Conservation (phyloP, 2,888 invertebrate species). For the Pardosa pseudoannulata region DNA sequence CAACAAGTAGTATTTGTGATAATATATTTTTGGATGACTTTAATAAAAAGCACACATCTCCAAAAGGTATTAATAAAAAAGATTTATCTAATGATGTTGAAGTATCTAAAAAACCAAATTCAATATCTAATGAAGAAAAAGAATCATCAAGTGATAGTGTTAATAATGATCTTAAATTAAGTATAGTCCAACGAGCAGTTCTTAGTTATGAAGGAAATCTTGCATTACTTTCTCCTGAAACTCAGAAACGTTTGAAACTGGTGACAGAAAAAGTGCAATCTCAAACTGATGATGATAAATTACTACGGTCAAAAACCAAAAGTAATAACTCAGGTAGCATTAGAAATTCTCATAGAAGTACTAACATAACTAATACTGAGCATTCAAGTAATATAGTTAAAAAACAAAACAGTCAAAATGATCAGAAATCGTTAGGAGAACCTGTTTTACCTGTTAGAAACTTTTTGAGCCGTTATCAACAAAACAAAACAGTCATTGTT, state of each 20-base stretch:
- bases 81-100: conserved; percentile 41
- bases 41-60: not conserved
- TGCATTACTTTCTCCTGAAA: conserved; percentile 66
- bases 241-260: conserved; percentile 50
- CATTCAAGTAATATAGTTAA: not conserved
- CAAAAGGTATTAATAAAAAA: not conserved
- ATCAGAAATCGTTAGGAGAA: conserved; percentile 26
- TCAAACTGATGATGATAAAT: conserved; percentile 62
- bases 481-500: conserved; percentile 20
- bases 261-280: conserved; percentile 57
- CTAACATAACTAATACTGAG: not conserved
- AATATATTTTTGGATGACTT: conserved; percentile 30
- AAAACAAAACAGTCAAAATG: not conserved
- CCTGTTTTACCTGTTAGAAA: conserved; percentile 47
- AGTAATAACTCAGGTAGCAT: not conserved
- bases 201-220: conserved; percentile 70
- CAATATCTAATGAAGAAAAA: not conserved
- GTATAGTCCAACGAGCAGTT: conserved; percentile 67
- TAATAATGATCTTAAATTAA: conserved; percentile 30
- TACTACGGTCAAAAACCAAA: conserved; percentile 33
- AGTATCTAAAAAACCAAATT: not conserved
- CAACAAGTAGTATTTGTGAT: conserved; percentile 61
- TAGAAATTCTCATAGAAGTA: not conserved
- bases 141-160: not conserved
- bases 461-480: conserved; percentile 46